Evolutionary conservation across 2,888 invertebrate species (phyloP).

Genomic region (Rosalia funebris): DNA sequence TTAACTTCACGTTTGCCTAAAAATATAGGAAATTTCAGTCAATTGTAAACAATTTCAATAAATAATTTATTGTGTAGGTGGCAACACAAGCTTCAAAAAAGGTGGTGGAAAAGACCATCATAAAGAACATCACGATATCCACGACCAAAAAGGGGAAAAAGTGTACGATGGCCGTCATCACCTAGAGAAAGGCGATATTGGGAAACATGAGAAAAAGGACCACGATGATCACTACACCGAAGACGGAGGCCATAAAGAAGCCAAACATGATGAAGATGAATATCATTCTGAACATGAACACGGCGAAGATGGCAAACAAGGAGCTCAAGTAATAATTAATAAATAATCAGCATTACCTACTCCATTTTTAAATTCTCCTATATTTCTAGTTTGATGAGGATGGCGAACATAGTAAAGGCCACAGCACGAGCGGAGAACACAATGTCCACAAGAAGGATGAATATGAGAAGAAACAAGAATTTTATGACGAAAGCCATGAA

Average conservation of each 20-base stretch:
- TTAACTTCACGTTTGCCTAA: too few relatives aligned
- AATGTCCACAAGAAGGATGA: slow-evolving; percentile 81
- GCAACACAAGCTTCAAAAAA: slow-evolving; percentile 43
- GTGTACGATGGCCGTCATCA: slow-evolving; percentile 74
- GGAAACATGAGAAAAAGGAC: slow-evolving; percentile 74
- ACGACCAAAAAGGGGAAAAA: slow-evolving; percentile 72
- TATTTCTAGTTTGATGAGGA: slow-evolving; percentile 58
- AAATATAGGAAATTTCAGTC: too few relatives aligned
- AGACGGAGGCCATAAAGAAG: slow-evolving; percentile 70
- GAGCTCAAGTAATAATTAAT: slow-evolving; percentile 41
- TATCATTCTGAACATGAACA: slow-evolving; percentile 74
- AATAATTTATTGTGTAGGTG: slow-evolving; percentile 21
- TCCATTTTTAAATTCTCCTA: too few relatives aligned
- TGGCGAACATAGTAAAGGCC: slow-evolving; percentile 77
- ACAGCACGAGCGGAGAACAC: slow-evolving; percentile 79
- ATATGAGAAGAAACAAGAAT: slow-evolving; percentile 79
- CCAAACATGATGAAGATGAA: slow-evolving; percentile 71
- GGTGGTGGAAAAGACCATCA: slow-evolving; percentile 59
- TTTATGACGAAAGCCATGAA: slow-evolving; percentile 79
- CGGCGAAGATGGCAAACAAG: slow-evolving; percentile 73
- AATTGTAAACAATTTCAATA: too few relatives aligned
- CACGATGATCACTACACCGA: slow-evolving; percentile 73
- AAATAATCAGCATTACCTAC: too few relatives aligned
- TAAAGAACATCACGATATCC: slow-evolving; percentile 67
- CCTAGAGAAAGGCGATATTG: slow-evolving; percentile 71